Evolutionary conservation across 2,797 vertebrate species (phyloP).

Genomic region (Vireo griseus): DNA sequence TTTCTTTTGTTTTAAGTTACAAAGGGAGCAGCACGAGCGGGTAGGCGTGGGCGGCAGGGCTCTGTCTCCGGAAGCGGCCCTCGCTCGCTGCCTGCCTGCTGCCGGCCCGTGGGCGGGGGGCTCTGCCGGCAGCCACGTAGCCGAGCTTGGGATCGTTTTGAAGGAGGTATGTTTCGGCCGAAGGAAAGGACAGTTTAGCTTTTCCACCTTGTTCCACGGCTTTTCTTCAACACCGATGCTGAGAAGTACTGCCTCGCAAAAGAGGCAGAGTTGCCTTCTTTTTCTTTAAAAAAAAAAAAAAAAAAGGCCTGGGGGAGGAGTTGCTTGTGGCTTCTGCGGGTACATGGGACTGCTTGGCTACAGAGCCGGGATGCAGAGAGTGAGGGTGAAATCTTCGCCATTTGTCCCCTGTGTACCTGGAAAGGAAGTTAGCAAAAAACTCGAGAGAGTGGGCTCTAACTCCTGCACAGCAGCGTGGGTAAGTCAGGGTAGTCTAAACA

Average conservation of each 20-base stretch:
- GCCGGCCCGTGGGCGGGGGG: background rate
- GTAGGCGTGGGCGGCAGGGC: background rate
- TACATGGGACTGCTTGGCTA: background rate
- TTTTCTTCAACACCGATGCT: background rate
- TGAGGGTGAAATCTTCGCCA: background rate
- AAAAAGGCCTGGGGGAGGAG: no score
- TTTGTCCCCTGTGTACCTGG: background rate
- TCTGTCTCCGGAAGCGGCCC: background rate
- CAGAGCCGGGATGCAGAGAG: background rate
- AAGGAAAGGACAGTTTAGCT: background rate
- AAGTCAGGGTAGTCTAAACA: background rate
- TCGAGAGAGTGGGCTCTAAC: background rate
- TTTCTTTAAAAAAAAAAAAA: no score
- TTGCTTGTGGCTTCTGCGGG: background rate
- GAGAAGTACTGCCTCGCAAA: background rate
- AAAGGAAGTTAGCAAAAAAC: background rate
- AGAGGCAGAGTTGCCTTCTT: background rate
- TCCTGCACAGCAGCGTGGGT: background rate
- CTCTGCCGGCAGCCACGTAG: background rate
- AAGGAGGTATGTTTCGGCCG: background rate
- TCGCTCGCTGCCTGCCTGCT: background rate
- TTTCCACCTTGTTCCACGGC: accelerated
- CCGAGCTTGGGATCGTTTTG: background rate
- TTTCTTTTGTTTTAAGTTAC: background rate
- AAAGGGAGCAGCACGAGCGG: background rate